phyloP scores from a whole-genome alignment of 2,113 vertebrate genomes.

The Spheniscus mendiculus region DNA sequence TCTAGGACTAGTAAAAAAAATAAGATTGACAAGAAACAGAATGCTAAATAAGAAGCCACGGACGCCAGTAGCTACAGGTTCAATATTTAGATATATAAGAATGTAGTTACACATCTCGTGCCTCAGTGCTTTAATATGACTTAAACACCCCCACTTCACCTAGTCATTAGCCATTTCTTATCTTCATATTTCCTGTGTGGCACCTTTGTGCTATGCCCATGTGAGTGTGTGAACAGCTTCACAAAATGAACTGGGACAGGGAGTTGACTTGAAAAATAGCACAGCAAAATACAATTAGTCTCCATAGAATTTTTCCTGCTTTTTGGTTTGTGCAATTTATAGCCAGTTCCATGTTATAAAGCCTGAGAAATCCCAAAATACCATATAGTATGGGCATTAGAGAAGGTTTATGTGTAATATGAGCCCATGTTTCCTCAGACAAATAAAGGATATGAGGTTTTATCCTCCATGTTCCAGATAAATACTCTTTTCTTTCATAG shows the following conservation, averaged over 20 bases:
- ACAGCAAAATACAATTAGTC: not conserved
- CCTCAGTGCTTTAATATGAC: not conserved
- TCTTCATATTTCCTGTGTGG: not conserved
- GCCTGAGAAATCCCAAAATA: not conserved
- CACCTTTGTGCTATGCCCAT: not conserved
- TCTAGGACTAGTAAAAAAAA: not conserved
- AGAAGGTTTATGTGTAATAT: not conserved
- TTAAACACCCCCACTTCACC: not conserved
- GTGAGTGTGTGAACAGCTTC: not conserved
- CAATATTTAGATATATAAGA: not conserved
- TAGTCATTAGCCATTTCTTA: not conserved
- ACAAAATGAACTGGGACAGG: not conserved
- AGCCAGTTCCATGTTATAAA: not conserved
- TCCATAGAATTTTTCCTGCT: not conserved
- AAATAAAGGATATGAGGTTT: not conserved
- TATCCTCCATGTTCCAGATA: not conserved
- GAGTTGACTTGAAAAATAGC: not conserved
- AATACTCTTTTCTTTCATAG: not conserved
- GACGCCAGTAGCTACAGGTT: not conserved
- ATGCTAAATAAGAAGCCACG: not conserved
- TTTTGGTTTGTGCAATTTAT: conserved; percentile 11
- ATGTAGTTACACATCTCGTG: not conserved
- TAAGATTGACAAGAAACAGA: not conserved
- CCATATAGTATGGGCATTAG: not conserved
- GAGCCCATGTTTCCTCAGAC: not conserved